phyloP scores from a whole-genome alignment of 2,888 invertebrate species.

The Drosophila diplacantha region DNA sequence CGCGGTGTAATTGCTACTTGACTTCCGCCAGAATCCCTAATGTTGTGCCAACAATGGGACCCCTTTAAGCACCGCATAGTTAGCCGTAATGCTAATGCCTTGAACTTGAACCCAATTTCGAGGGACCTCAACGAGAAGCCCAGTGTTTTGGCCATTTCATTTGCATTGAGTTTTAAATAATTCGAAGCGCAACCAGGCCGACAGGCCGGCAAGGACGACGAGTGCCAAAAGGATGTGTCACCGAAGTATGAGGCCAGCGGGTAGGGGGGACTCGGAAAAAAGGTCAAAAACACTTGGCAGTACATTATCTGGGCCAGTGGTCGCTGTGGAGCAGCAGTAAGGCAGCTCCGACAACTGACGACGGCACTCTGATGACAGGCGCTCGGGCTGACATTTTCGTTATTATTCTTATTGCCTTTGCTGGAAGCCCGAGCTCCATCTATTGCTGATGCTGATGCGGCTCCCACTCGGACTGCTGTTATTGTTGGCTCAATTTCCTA shows the following conservation, averaged over 20 bases:
- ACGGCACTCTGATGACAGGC: conserved; percentile 46
- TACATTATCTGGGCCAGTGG: conserved; percentile 69
- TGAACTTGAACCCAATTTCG: conserved; percentile 55
- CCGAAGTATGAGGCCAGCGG: conserved; percentile 28
- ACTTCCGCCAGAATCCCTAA: conserved; percentile 8
- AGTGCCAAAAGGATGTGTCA: conserved; percentile 39
- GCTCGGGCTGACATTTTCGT: conserved; percentile 63
- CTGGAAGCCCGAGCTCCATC: conserved; percentile 38
- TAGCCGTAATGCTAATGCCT: conserved; percentile 34
- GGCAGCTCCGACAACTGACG: conserved; percentile 43
- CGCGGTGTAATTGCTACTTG: conserved; percentile 28
- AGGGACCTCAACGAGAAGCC: conserved; percentile 12
- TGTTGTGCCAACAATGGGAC: conserved; percentile 34
- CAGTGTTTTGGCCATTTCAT: conserved; percentile 45
- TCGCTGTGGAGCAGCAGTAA: conserved; percentile 38
- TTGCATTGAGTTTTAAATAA: conserved; percentile 56
- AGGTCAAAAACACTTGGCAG: conserved; percentile 71
- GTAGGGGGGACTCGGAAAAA: conserved; percentile 33
- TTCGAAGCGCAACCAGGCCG: conserved; percentile 43
- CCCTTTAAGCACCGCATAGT: conserved; percentile 31
- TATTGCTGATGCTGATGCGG: conserved; percentile 48
- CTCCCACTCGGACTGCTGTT: conserved; percentile 45
- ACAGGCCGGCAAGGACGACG: conserved; percentile 23
- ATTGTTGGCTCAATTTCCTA: conserved; percentile 72
- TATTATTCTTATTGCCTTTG: conserved; percentile 67